Evolutionary conservation across 2,888 invertebrate genomes (phyloP), one percentile per base, ranked within the genome.

Genomic region (Belgica antarctica): DNA sequence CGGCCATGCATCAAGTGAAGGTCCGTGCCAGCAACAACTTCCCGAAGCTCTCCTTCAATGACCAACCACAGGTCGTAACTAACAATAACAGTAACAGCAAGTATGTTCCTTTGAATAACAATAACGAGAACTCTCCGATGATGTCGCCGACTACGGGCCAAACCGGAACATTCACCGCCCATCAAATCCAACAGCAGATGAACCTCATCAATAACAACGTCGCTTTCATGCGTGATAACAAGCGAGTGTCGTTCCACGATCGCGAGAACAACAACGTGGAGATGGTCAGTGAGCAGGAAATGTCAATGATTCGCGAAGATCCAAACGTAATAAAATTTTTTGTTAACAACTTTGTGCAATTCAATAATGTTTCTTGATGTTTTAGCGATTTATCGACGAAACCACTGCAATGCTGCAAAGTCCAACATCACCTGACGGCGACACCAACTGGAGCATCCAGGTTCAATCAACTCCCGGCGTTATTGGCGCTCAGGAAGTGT

Each of bases 401-500:
- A 90, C 92, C 73, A 89, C 91, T 79, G 86, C 83, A 74, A 84
- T 92, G 84, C 81, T 93, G 77, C 87, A 90, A 76, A 88, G 89
- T 75, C 89, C 90, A 70, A 84, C 86, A 73, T 87, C 89, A 59
- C 89, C 91, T 3, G 79, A 80, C 73, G 75, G 81, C 57, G 70
- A 71, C 8, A 79, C 79, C 62, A 76, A 77, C 46, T 80, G 80
- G 80, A 80, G 80, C 72, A 77, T 77, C 59, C 73, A 75, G 15
- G 76, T 78, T 70, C 81, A 83, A 74, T 89, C 88, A 75, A 96
- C 96, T 71, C 96, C 96, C 24, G 95, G 95, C 73, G 97, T 98
- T 70, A 96, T 98, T 77, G 98, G 99, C 74, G 92, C 96, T 71
- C 97, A 98, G 83, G 98, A 98, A 83, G 93, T 98, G 70, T 98